Evolutionary conservation across 2,888 invertebrate genomes (phyloP).

Genomic region (Polydrusus pterygomalis): DNA sequence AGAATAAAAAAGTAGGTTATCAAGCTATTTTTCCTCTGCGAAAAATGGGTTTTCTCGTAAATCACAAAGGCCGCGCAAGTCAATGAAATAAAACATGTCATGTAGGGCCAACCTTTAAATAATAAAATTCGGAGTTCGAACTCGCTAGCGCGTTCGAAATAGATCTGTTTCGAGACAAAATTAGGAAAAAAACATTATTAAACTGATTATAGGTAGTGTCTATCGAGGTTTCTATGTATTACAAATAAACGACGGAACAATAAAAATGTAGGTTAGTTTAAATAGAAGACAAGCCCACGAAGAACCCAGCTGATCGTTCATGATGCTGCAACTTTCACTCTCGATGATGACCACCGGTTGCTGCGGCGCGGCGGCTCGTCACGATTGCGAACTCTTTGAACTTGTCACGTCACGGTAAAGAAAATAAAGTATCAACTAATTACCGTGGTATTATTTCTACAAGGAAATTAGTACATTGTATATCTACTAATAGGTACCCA

Average conservation of each 20-base stretch:
- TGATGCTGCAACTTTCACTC: conserved; percentile 21
- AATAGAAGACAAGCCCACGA: background rate
- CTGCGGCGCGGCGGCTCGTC: background rate
- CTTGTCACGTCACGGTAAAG: background rate
- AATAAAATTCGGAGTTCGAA: too few species aligned
- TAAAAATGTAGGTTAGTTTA: conserved; percentile 12
- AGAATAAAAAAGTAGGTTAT: too few species aligned
- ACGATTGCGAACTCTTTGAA: conserved; percentile 17
- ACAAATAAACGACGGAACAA: conserved; percentile 1
- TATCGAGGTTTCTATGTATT: background rate
- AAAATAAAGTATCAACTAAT: background rate
- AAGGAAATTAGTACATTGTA: background rate
- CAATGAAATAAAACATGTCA: too few species aligned
- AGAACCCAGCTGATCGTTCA: conserved; percentile 3
- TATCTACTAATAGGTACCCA: too few species aligned
- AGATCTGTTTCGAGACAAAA: too few species aligned
- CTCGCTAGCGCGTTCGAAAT: too few species aligned
- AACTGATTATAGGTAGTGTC: too few species aligned
- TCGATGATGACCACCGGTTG: conserved; percentile 2
- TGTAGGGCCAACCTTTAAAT: too few species aligned
- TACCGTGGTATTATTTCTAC: background rate
- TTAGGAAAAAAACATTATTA: too few species aligned
- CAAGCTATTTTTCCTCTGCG: too few species aligned
- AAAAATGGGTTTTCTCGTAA: too few species aligned
- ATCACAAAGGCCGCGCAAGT: too few species aligned